Evolutionary conservation across 2,113 vertebrate genomes (phyloP), one percentile per base, ranked within the genome.

Genomic region (Choloepus hoffmanni): DNA sequence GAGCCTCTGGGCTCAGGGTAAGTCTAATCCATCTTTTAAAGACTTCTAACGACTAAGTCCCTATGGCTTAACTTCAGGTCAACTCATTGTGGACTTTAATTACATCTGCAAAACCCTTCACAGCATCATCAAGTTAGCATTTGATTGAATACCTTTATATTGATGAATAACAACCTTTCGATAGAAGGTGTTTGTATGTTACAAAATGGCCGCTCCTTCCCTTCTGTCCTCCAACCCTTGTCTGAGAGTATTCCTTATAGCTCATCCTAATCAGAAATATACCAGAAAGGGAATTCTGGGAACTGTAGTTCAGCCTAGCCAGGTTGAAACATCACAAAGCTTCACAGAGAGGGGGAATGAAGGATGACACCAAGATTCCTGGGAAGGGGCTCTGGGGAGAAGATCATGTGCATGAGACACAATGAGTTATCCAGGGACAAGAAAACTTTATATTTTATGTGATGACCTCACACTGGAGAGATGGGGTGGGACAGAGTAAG

Each of bases 71-170:
- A 45, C 60, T 68, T 40, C 73, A 87, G n/a, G n/a, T 67, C 86
- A 96, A 62, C 18, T 30, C 10, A 73, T 40, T 70, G 55, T 87
- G n/a, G 62, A 28, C 15, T 55, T 87, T 74, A 93, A 84, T 79
- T 76, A 45, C 36, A 76, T 30, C 28, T 40, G 18, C 76, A 92
- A 90, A 76, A 53, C 2, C 13, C 48, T 90, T 90, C 24, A 45
- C 24, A 63, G 85, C 12, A 88, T 28, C 50, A 72, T 26, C 3
- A n/a, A 11, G 3, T 18, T 45, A 70, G 11, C 68, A 6, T 84
- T 78, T 78, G 45, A 72, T 10, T 60, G 33, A 93, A 53, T 33
- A 67, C 24, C 14, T 14, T 36, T 36, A 36, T 36, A 36, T 36
- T 36, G 36, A 36, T 36, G 36, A 36, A 36, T 36, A 36, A 36